phyloP scores from a whole-genome alignment of 2,797 vertebrate genomes.

The Pachyuromys duprasi region DNA sequence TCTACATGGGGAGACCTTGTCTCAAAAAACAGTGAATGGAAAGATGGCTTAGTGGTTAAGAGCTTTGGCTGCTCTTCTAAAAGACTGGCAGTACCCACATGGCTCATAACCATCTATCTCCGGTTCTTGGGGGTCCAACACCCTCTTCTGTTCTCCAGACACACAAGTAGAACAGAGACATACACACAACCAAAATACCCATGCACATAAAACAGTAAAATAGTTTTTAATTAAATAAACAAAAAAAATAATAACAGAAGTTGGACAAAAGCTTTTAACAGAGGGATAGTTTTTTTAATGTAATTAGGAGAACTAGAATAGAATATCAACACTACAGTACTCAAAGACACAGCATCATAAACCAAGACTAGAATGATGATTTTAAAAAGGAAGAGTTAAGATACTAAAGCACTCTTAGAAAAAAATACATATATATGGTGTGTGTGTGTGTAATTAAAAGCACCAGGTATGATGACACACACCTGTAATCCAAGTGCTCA shows the following conservation, averaged over 20 bases:
- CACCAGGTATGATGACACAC: background rate
- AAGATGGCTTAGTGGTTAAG: background rate
- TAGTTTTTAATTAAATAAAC: background rate
- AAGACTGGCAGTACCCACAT: background rate
- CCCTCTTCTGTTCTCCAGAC: background rate
- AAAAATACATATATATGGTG: background rate
- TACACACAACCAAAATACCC: background rate
- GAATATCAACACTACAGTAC: background rate
- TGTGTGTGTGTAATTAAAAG: background rate
- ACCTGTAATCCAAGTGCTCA: background rate
- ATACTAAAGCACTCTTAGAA: slow-evolving; percentile 9
- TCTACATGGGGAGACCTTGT: background rate
- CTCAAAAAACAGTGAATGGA: background rate
- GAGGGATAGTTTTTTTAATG: background rate
- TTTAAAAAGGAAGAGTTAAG: background rate
- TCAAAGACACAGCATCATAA: background rate
- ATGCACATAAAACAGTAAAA: background rate
- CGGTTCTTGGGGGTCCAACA: background rate
- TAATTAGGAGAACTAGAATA: background rate
- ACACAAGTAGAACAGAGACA: background rate
- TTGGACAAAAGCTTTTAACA: background rate
- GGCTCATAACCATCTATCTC: background rate
- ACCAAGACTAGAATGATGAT: background rate
- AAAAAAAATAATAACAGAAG: background rate
- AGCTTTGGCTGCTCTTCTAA: background rate